phyloP scores from a whole-genome alignment of 1,140 invertebrate genomes.

The Dryas iulia region DNA sequence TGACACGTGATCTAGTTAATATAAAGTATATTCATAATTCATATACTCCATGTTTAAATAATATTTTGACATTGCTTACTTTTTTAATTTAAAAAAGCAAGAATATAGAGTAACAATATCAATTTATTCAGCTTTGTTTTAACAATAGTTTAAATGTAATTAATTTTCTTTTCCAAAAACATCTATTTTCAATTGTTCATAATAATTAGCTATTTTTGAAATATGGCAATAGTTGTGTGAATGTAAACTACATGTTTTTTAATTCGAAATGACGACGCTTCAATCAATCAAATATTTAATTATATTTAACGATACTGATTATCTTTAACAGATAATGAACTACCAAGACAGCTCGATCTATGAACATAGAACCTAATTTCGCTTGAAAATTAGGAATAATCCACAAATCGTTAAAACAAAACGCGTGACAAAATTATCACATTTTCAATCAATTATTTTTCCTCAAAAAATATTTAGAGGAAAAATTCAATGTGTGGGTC shows the following conservation, averaged over 20 bases:
- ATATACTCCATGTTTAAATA: not conserved
- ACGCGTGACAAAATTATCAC: not conserved
- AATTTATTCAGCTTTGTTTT: not conserved
- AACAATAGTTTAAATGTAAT: not conserved
- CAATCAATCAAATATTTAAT: not conserved
- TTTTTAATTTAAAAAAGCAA: not conserved
- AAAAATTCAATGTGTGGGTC: constrained; percentile 34
- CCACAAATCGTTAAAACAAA: not conserved
- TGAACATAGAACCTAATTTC: constrained; percentile 13
- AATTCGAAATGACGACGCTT: not conserved
- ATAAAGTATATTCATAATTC: too few relatives aligned
- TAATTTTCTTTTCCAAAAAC: not conserved
- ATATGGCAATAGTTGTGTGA: not conserved
- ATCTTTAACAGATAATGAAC: not conserved
- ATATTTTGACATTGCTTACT: not conserved
- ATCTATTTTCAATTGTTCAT: not conserved
- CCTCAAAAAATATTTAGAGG: not conserved
- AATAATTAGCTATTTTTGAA: not conserved
- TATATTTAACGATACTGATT: not conserved
- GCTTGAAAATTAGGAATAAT: constrained; percentile 19
- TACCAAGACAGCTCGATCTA: not conserved
- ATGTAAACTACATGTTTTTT: not conserved
- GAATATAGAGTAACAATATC: not conserved
- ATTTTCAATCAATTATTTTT: not conserved
- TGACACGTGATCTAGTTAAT: too few relatives aligned